A percentile compares a stretch with the other conserved stretches of the same genome.
phyloP scores from a whole-genome alignment of 2,113 vertebrate species.

The Serilophus lunatus region DNA sequence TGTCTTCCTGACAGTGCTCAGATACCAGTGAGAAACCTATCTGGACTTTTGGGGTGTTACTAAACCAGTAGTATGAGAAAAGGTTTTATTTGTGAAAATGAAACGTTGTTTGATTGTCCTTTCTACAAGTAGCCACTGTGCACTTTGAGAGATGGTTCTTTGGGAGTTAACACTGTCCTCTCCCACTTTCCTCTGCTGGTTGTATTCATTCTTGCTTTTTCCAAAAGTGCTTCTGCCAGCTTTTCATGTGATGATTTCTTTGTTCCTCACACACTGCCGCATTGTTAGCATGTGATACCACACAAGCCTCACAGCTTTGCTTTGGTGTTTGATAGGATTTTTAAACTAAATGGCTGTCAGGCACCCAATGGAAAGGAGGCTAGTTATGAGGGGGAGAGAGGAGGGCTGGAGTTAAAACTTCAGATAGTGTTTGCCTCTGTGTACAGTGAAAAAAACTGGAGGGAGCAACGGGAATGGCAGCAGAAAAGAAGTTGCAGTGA shows the following conservation, averaged over 20 bases:
- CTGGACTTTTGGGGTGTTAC: background rate
- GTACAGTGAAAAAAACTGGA: background rate
- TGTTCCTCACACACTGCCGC: constrained; percentile 77
- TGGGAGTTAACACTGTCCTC: constrained; percentile 31
- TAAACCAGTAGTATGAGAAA: background rate
- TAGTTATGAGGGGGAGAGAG: background rate
- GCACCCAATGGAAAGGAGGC: constrained; percentile 36
- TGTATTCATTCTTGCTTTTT: constrained; percentile 68
- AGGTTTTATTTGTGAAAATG: background rate
- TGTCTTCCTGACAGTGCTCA: background rate
- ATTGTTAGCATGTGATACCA: constrained; percentile 72
- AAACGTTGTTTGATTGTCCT: background rate
- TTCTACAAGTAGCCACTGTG: background rate
- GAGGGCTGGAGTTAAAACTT: constrained; percentile 22
- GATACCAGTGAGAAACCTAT: background rate
- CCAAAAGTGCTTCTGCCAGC: constrained; percentile 66
- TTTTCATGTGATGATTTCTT: constrained; percentile 74
- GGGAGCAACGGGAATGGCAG: background rate
- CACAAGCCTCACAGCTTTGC: constrained; percentile 51
- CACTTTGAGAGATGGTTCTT: background rate
- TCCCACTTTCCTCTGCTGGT: constrained; percentile 47
- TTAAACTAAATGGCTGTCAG: constrained; percentile 47
- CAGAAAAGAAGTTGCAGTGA: background rate
- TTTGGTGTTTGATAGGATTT: constrained; percentile 61
- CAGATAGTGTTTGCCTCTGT: background rate